Conservation (phyloP, 2,113 vertebrate species). For the Chaetops frenatus region DNA sequence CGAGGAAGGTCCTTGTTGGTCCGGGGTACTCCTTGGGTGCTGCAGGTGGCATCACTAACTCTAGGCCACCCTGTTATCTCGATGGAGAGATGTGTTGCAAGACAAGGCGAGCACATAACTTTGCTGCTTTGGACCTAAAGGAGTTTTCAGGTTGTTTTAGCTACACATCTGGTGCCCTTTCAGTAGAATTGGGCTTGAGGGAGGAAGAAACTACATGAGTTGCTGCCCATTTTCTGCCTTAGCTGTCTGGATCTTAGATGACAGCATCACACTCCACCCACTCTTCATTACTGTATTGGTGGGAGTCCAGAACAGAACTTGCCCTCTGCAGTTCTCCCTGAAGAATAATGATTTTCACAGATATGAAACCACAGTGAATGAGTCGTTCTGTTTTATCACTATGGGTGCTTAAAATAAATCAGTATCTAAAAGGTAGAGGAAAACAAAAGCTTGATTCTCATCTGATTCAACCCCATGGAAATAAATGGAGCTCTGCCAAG, state of each 20-base stretch:
- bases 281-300: neutral
- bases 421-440: neutral
- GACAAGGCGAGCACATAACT: neutral
- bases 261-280: neutral
- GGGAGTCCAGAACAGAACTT: neutral
- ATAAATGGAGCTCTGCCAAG: constrained; percentile 16
- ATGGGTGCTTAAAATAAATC: constrained; percentile 25
- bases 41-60: neutral
- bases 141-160: neutral
- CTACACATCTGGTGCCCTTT: neutral
- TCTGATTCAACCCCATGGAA: neutral
- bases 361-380: neutral
- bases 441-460: constrained; percentile 25
- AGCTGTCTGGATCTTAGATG: rapidly evolving
- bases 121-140: neutral
- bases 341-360: neutral
- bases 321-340: neutral
- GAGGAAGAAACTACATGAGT: neutral
- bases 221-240: neutral
- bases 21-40: neutral
- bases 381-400: neutral
- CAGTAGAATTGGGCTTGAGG: neutral
- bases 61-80: neutral
- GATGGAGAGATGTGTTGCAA: neutral
- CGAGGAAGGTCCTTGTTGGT: rapidly evolving